Percentiles rank a stretch among this genome's conserved stretches.
phyloP scores from a whole-genome alignment of 2,888 invertebrate species.

The Idaea biselata region DNA sequence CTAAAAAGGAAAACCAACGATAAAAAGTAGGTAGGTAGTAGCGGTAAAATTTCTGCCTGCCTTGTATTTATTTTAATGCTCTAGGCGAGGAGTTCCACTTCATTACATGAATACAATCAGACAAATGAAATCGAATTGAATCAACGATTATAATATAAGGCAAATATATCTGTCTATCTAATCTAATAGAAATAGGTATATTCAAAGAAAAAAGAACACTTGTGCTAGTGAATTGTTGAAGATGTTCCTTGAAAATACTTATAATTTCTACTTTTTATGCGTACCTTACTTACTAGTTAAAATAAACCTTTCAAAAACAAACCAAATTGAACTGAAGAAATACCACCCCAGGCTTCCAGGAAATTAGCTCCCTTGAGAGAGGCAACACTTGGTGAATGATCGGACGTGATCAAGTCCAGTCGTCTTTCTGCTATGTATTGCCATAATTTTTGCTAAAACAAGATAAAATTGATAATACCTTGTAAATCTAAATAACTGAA shows the following conservation, averaged over 20 bases:
- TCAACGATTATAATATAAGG: neutral
- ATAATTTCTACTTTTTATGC: too few relatives aligned
- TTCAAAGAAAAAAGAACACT: too few relatives aligned
- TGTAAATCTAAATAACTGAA: too few relatives aligned
- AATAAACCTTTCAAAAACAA: too few relatives aligned
- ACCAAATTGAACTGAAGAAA: conserved; percentile 85
- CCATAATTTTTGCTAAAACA: conserved; percentile 79
- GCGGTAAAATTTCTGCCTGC: neutral
- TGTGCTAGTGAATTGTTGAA: too few relatives aligned
- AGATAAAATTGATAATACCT: conserved; percentile 8
- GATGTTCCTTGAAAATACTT: too few relatives aligned
- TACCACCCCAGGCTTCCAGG: conserved; percentile 84
- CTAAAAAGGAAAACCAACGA: conserved; percentile 43
- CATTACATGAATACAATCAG: too few relatives aligned
- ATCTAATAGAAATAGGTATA: too few relatives aligned
- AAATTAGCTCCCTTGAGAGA: conserved; percentile 82
- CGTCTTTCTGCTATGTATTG: conserved; percentile 70
- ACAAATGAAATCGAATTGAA: neutral
- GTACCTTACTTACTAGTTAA: neutral
- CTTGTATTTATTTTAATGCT: too few relatives aligned
- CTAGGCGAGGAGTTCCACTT: too few relatives aligned
- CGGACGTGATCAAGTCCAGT: conserved; percentile 81
- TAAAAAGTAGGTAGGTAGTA: neutral
- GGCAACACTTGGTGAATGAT: conserved; percentile 83
- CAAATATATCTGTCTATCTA: too few relatives aligned